These are phyloP conservation scores for Erinaceus europaeus DNA, from an alignment of 2,113 vertebrate genomes.

Conservation along the genomic window DNA sequence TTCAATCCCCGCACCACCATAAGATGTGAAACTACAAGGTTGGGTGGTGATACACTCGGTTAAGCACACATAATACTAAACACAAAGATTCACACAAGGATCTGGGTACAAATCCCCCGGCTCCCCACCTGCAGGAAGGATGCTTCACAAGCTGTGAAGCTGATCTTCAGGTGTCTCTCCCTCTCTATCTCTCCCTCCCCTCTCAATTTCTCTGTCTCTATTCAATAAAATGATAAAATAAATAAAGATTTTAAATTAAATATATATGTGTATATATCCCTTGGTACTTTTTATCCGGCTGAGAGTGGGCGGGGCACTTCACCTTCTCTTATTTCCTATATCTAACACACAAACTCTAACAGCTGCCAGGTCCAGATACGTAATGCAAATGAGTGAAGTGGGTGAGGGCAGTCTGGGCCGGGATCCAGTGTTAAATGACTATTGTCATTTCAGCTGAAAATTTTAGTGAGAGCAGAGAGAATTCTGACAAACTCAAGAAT, in stretches of 20 bases:
- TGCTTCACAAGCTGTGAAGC: no score
- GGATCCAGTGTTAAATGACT: not conserved
- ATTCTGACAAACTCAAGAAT: not conserved
- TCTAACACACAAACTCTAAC: not conserved
- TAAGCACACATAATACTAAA: no score
- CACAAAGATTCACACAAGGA: no score
- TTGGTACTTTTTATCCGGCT: not conserved
- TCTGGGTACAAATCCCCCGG: no score
- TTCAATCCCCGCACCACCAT: no score
- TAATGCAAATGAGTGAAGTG: not conserved
- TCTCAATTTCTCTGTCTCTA: no score
- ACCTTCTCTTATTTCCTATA: not conserved
- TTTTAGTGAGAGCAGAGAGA: not conserved
- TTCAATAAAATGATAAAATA: no score
- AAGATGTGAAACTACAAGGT: no score
- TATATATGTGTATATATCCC: not conserved
- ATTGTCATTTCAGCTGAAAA: not conserved
- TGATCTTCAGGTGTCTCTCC: no score
- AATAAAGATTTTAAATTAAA: not conserved
- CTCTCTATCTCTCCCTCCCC: no score
- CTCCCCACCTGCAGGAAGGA: no score
- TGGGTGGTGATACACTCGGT: no score
- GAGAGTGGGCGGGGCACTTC: not conserved
- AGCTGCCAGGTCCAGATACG: not conserved
- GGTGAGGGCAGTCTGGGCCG: not conserved